A percentile compares a stretch with the other conserved stretches of the same genome.
Conservation (phyloP, 1,140 invertebrate genomes). For the Bombus superbus region DNA sequence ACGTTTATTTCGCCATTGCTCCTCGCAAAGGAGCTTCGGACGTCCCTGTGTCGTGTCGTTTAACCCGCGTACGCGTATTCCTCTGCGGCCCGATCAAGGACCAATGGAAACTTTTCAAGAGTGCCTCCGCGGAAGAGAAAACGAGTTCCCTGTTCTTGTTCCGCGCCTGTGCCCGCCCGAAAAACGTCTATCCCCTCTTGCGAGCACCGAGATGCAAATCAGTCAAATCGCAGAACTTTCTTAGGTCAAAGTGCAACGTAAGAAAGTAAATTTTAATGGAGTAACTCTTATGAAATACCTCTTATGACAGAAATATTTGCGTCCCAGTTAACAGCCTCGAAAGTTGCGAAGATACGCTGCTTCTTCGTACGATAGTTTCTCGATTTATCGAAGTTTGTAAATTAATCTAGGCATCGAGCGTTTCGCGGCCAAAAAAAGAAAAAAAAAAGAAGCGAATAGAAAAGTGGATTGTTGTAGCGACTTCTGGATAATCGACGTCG, state of each 20-base stretch:
- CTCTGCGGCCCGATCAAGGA: conserved; percentile 66
- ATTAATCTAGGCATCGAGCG: too few species aligned
- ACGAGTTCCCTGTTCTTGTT: conserved; percentile 52
- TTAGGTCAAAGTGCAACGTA: neutral
- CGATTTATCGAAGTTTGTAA: too few species aligned
- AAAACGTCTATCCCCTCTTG: neutral
- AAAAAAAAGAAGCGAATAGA: neutral
- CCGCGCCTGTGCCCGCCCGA: neutral
- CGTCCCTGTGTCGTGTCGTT: conserved; percentile 67
- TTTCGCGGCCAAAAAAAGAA: neutral
- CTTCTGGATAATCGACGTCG: neutral
- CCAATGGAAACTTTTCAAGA: conserved; percentile 67
- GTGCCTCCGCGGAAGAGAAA: conserved; percentile 59
- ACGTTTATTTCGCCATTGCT: conserved; percentile 44
- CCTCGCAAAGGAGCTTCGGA: conserved; percentile 26
- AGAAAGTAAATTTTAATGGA: too few species aligned
- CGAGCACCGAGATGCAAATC: neutral
- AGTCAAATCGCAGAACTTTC: too few species aligned
- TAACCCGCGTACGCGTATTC: conserved; percentile 61
- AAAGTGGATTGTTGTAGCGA: neutral
- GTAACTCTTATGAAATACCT: too few species aligned
- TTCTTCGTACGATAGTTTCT: too few species aligned
- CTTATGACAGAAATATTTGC: too few species aligned
- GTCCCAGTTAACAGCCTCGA: too few species aligned
- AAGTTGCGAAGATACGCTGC: too few species aligned